Percentiles rank a stretch among this genome's conserved stretches.
Conservation (phyloP, 2,797 vertebrate species). For the Cuculus canorus region DNA sequence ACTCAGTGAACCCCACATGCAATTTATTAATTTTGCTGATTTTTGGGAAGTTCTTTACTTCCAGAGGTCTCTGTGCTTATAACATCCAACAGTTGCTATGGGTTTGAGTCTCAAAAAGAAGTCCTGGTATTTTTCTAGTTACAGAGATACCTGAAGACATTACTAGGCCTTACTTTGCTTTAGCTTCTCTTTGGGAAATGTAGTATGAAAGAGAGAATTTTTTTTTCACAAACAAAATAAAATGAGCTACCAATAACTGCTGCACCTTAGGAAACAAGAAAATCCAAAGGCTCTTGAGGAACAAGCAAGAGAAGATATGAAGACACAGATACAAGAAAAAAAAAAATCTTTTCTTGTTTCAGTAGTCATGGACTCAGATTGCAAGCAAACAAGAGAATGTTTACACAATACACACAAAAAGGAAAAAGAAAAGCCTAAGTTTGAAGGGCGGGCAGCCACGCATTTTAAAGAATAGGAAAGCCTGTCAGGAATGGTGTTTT, state of each 20-base stretch:
- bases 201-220: background rate
- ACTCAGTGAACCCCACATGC: fast-evolving
- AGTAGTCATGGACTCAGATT: background rate
- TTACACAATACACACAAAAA: background rate
- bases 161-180: background rate
- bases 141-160: background rate
- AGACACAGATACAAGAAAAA: background rate
- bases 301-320: background rate
- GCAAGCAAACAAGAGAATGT: background rate
- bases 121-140: background rate
- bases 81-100: background rate
- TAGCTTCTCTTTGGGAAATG: background rate
- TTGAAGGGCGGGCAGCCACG: background rate
- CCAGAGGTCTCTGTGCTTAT: background rate
- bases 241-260: background rate
- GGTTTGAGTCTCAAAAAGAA: background rate
- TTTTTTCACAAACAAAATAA: background rate
- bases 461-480: background rate
- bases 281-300: background rate
- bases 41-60: background rate
- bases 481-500: background rate
- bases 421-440: background rate
- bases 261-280: background rate
- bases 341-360: background rate
- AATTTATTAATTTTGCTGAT: background rate